These are phyloP conservation scores for Boulengerochromis microlepis DNA, from an alignment of 2,113 vertebrate species.

Conservation along the genomic window DNA sequence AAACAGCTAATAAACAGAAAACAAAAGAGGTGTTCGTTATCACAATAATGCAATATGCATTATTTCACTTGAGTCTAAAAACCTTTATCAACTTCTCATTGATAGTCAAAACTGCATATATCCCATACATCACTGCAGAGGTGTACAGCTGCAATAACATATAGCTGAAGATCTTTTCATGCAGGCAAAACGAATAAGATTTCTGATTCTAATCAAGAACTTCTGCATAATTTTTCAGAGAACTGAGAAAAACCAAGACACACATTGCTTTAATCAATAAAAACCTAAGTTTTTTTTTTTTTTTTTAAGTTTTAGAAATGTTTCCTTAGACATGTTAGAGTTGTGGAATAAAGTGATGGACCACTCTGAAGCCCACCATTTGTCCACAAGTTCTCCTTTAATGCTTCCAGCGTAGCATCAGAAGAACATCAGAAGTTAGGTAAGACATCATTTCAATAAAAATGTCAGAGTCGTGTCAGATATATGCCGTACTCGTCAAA, in stretches of 20 bases:
- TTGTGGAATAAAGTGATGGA: background rate
- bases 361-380: background rate
- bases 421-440: background rate
- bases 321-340: background rate
- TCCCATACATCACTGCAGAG: background rate
- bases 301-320: no score
- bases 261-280: background rate
- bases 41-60: conserved; percentile 39
- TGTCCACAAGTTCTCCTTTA: background rate
- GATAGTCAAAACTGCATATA: background rate
- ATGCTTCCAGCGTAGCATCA: background rate
- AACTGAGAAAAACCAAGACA: background rate
- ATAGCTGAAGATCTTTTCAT: conserved; percentile 8
- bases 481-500: background rate
- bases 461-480: background rate
- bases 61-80: conserved; percentile 6
- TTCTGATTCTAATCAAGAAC: background rate
- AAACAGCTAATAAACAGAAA: background rate
- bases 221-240: conserved; percentile 7
- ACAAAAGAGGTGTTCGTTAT: background rate
- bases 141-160: background rate
- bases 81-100: background rate
- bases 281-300: background rate
- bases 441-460: background rate
- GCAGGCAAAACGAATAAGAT: background rate